phyloP scores from a whole-genome alignment of 2,888 invertebrate species.

The Parnassius apollo region DNA sequence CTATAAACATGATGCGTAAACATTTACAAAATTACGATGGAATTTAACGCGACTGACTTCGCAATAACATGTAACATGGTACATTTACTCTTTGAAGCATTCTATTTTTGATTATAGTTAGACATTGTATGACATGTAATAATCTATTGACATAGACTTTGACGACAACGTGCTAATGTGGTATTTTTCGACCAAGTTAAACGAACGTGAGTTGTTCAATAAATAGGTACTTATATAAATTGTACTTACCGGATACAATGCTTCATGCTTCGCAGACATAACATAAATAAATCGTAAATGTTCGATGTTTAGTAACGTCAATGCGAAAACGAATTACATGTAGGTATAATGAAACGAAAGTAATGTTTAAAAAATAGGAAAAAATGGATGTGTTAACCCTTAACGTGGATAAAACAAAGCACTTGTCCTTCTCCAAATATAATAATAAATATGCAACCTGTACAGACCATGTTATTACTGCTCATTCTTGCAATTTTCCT shows the following conservation, averaged over 20 bases:
- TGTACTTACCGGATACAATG: constrained; percentile 66
- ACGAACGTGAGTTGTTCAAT: not conserved
- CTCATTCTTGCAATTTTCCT: no score
- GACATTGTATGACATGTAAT: no score
- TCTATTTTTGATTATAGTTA: not conserved
- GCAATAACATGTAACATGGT: not conserved
- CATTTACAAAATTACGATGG: no score
- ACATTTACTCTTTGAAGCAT: not conserved
- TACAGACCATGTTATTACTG: no score
- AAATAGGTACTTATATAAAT: constrained; percentile 3
- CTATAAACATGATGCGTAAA: no score
- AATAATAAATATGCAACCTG: no score
- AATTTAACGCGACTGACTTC: not conserved
- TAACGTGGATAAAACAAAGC: no score
- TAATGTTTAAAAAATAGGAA: no score
- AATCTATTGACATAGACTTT: not conserved
- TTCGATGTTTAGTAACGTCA: not conserved
- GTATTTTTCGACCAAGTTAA: not conserved
- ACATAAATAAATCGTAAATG: constrained; percentile 13
- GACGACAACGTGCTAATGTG: not conserved
- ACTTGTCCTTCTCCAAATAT: no score
- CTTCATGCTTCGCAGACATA: constrained; percentile 59
- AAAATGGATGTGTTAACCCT: no score
- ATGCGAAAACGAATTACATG: no score
- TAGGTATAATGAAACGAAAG: no score